These are phyloP conservation scores for Bucco capensis DNA, from an alignment of 2,113 vertebrate genomes.

Conservation along the genomic window DNA sequence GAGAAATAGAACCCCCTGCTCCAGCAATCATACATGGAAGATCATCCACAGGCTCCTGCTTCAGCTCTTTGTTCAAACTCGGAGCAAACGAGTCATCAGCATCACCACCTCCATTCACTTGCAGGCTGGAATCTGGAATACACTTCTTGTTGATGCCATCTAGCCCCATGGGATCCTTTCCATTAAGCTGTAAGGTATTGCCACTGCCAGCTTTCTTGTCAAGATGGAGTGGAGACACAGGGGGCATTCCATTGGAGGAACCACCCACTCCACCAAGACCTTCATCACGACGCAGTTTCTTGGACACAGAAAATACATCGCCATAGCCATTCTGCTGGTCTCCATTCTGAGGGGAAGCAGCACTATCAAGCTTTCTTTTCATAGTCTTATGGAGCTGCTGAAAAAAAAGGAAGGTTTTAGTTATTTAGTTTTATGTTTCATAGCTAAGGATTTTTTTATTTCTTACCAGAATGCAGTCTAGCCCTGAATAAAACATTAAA, in stretches of 20 bases:
- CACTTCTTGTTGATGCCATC: constrained; percentile 75
- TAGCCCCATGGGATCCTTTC: constrained; percentile 70
- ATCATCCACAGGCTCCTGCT: constrained; percentile 93
- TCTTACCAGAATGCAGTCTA: background rate
- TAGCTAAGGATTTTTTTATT: background rate
- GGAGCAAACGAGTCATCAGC: constrained; percentile 77
- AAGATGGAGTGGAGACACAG: constrained; percentile 72
- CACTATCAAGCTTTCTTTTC: constrained; percentile 89
- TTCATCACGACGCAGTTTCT: constrained; percentile 85
- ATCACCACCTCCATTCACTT: constrained; percentile 69
- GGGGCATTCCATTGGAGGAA: constrained; percentile 79
- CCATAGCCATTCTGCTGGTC: constrained; percentile 88
- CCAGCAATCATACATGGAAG: constrained; percentile 88
- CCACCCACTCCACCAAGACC: constrained; percentile 71
- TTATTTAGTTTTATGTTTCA: background rate
- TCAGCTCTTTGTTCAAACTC: constrained; percentile 85
- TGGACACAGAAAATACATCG: constrained; percentile 84
- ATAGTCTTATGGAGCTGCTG: constrained; percentile 91
- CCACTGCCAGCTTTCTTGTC: constrained; percentile 79
- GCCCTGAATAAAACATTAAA: background rate
- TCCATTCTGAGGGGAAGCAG: constrained; percentile 83
- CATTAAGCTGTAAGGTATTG: constrained; percentile 75
- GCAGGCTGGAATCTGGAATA: constrained; percentile 70
- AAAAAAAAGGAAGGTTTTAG: background rate
- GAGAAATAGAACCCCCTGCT: constrained; percentile 78